Conservation (phyloP, 2,888 invertebrate species). For the Malthinus flaveolus region DNA sequence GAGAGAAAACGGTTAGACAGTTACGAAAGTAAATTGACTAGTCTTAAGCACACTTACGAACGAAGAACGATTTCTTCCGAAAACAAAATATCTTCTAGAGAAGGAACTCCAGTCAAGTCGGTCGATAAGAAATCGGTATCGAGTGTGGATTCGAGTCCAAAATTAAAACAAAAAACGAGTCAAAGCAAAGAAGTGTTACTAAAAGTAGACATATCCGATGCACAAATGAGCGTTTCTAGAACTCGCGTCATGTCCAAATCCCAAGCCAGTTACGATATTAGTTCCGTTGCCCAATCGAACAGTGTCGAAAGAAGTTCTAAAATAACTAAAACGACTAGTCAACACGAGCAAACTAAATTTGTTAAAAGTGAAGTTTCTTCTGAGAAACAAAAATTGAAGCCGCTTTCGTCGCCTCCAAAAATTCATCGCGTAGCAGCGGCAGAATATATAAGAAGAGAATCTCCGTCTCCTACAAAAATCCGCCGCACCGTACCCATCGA, state of each 20-base stretch:
- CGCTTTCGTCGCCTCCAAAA: conserved; percentile 48
- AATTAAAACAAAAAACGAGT: conserved; percentile 1
- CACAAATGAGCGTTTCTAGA: conserved; percentile 16
- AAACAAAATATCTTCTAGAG: conserved; percentile 36
- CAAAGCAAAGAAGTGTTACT: background rate
- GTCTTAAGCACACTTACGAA: conserved; percentile 33
- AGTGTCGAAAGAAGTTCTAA: background rate
- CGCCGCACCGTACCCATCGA: conserved; percentile 47
- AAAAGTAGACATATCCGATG: conserved; percentile 15
- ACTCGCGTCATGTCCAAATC: conserved; percentile 17
- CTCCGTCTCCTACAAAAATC: conserved; percentile 53
- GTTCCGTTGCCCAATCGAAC: conserved; percentile 4
- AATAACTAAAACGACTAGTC: conserved; percentile 23
- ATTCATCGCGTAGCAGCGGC: conserved; percentile 42
- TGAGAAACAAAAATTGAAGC: conserved; percentile 41
- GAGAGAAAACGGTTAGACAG: background rate
- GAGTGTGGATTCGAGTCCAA: background rate
- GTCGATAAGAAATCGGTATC: conserved; percentile 12
- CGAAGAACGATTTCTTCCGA: conserved; percentile 40
- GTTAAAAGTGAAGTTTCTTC: conserved; percentile 35
- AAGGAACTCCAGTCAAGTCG: conserved; percentile 31
- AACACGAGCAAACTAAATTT: conserved; percentile 19
- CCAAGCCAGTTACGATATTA: conserved; percentile 15
- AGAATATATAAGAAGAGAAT: conserved; percentile 38
- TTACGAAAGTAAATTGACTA: conserved; percentile 9